Evolutionary conservation across 2,797 vertebrate species (phyloP).

Genomic region (Muraenolepis orangiensis): DNA sequence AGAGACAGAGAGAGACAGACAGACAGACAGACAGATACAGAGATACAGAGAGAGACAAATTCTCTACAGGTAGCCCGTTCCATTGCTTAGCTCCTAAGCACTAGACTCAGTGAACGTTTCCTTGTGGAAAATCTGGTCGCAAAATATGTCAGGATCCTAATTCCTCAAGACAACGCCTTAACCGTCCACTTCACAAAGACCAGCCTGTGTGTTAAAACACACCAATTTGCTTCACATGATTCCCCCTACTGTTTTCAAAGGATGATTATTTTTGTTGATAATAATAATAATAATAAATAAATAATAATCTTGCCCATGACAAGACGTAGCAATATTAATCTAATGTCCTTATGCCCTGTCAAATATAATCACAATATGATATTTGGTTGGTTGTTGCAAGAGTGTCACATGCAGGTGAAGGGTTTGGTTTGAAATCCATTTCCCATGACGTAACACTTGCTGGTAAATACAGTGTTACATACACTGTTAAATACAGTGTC

Average conservation of each 20-base stretch:
- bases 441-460: neutral
- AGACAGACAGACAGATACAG: no score
- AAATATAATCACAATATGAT: neutral
- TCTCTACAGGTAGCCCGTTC: slow-evolving; percentile 37
- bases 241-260: slow-evolving; percentile 22
- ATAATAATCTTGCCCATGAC: slow-evolving; percentile 31
- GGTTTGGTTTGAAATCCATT: neutral
- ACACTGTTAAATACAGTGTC: slow-evolving; percentile 2
- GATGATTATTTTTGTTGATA: slow-evolving; percentile 16
- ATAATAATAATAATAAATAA: slow-evolving; percentile 5
- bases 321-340: slow-evolving; percentile 26
- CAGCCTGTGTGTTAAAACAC: slow-evolving; percentile 26
- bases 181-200: slow-evolving; percentile 36
- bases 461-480: slow-evolving; percentile 3
- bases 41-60: no score
- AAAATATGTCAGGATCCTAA: slow-evolving; percentile 29
- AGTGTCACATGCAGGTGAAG: slow-evolving; percentile 16
- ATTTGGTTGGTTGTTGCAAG: slow-evolving; percentile 6
- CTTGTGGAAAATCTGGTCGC: slow-evolving; percentile 47
- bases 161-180: slow-evolving; percentile 33
- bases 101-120: slow-evolving; percentile 16
- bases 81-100: neutral
- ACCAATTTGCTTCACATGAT: slow-evolving; percentile 23
- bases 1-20: slow-evolving; percentile 7
- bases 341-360: slow-evolving; percentile 30